Percentiles rank a stretch among this genome's conserved stretches.
phyloP scores from a whole-genome alignment of 2,888 invertebrate genomes.

The Geophilus truncorum region DNA sequence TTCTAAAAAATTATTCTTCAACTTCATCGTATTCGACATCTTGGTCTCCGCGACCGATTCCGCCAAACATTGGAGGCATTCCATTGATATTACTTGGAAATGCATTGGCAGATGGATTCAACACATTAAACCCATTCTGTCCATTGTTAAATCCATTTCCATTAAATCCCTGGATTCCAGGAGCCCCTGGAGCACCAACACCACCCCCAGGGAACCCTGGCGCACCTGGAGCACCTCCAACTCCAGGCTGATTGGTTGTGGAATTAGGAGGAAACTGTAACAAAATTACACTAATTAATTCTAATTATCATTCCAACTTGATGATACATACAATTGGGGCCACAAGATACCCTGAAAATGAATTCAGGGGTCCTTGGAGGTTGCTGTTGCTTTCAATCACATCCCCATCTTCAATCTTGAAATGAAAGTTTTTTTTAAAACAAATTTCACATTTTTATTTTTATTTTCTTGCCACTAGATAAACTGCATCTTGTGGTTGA shows the following conservation, averaged over 20 bases:
- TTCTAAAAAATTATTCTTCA: background rate
- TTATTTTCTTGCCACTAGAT: background rate
- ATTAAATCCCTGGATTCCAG: background rate
- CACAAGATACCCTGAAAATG: background rate
- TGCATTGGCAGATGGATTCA: background rate
- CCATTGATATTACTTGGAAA: background rate
- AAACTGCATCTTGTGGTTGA: slow-evolving; percentile 15
- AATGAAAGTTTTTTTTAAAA: background rate
- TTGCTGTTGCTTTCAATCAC: background rate
- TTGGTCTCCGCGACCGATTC: background rate
- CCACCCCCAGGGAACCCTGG: too few species aligned
- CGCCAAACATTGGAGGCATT: background rate
- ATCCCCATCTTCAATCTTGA: background rate
- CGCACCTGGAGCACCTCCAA: too few species aligned
- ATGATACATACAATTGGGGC: background rate
- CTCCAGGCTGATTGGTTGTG: background rate
- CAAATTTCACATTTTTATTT: background rate
- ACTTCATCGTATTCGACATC: background rate
- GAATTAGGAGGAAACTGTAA: background rate
- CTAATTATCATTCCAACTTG: background rate
- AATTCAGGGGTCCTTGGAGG: background rate
- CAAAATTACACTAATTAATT: background rate
- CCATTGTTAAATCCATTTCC: background rate
- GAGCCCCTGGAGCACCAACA: background rate
- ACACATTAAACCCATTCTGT: background rate